Evolutionary conservation across 2,888 invertebrate species (phyloP).

Genomic region (Dicyrtoma fusca): DNA sequence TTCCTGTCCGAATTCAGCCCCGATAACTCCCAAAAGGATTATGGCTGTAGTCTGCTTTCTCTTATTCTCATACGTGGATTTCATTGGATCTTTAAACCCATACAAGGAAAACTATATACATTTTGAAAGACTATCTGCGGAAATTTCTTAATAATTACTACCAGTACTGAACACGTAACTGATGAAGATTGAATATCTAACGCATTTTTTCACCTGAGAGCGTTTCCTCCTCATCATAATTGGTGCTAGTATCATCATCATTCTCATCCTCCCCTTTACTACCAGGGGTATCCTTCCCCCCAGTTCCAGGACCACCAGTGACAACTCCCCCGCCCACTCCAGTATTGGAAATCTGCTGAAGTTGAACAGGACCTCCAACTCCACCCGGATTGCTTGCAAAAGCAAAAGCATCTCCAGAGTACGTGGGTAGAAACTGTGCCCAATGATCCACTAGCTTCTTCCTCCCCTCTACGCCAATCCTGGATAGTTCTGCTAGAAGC

Average conservation of each 20-base stretch:
- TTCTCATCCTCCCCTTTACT: slow-evolving; percentile 45
- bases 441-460: slow-evolving; percentile 92
- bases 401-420: slow-evolving; percentile 62
- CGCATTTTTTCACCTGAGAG: slow-evolving; percentile 50
- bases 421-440: slow-evolving; percentile 86
- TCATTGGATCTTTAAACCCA: slow-evolving; percentile 37
- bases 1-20: slow-evolving; percentile 97
- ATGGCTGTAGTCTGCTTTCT: slow-evolving; percentile 91
- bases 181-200: neutral
- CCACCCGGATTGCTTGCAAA: slow-evolving; percentile 30
- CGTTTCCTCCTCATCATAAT: slow-evolving; percentile 56
- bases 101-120: no score
- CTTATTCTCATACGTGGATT: slow-evolving; percentile 68
- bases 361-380: slow-evolving; percentile 36
- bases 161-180: neutral
- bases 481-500: slow-evolving; percentile 86
- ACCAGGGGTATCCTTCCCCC: slow-evolving; percentile 49
- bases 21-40: slow-evolving; percentile 93
- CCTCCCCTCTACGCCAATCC: slow-evolving; percentile 87
- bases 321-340: no score
- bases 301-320: neutral
- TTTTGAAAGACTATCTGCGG: no score
- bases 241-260: slow-evolving; percentile 42
- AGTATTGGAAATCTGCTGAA: neutral
- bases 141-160: no score